Evolutionary conservation across 2,797 vertebrate species (phyloP).

Genomic region (Dryobates pubescens): DNA sequence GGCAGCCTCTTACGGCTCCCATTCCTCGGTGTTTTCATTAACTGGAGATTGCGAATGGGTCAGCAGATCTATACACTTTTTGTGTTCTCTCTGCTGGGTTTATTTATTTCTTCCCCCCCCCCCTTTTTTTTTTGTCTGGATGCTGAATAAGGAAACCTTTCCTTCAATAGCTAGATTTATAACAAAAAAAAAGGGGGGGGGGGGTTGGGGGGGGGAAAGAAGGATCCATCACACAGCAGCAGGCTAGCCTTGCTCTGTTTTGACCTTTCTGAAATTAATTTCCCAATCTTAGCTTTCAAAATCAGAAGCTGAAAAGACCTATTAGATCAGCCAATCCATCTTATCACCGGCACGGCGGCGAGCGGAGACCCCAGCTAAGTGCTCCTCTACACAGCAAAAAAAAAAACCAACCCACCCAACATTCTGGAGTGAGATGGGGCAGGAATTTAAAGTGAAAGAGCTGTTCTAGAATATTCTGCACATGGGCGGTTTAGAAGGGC

Average conservation of each 20-base stretch:
- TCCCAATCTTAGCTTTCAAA: conserved; percentile 64
- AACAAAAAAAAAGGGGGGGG: conserved; percentile 20
- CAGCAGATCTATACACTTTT: conserved; percentile 50
- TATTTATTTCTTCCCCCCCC: conserved; percentile 36
- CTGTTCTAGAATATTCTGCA: conserved; percentile 31
- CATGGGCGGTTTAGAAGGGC: neutral
- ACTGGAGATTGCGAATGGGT: conserved; percentile 50
- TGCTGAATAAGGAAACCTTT: no score
- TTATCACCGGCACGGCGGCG: conserved; percentile 26
- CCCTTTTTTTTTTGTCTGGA: neutral
- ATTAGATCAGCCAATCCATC: conserved; percentile 65
- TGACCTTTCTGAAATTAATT: conserved; percentile 67
- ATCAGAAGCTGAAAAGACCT: conserved; percentile 65
- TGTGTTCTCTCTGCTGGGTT: conserved; percentile 14
- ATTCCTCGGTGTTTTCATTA: conserved; percentile 27
- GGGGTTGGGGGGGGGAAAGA: no score
- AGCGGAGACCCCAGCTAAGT: conserved; percentile 58
- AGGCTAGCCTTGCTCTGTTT: conserved; percentile 65
- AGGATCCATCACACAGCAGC: conserved; percentile 63
- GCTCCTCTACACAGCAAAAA: conserved; percentile 34
- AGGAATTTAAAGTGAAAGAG: conserved; percentile 47
- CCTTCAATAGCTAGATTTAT: no score
- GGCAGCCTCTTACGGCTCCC: neutral
- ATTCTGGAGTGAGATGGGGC: neutral
- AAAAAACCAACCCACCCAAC: neutral